Percentiles rank a stretch among this genome's conserved stretches.
phyloP scores from a whole-genome alignment of 2,113 vertebrate species.

The Hipposideros armiger region DNA sequence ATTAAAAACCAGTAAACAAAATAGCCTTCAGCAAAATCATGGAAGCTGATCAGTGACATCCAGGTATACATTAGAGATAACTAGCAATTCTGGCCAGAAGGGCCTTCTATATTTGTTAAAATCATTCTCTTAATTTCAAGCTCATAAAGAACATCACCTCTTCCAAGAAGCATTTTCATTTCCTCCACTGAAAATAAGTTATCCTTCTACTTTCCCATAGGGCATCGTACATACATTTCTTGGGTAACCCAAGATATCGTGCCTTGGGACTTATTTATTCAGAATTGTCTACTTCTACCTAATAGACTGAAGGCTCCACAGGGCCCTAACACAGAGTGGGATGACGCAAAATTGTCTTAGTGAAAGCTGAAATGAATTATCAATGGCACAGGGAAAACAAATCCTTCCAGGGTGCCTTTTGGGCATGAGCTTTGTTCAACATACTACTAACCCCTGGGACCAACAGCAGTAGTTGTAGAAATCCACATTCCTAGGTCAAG shows the following conservation, averaged over 20 bases:
- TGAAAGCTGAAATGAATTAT: constrained; percentile 1
- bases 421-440: background rate
- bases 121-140: constrained; percentile 19
- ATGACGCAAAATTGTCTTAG: constrained; percentile 1
- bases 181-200: constrained; percentile 53
- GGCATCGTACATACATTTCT: background rate
- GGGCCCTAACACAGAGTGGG: background rate
- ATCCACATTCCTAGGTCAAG: constrained; percentile 61
- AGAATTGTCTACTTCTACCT: constrained; percentile 1
- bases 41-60: background rate
- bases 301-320: constrained; percentile 15
- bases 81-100: background rate
- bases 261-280: background rate
- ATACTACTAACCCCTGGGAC: background rate
- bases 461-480: constrained; percentile 24
- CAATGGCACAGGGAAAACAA: constrained; percentile 6
- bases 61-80: background rate
- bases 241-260: background rate
- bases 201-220: constrained; percentile 22
- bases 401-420: background rate
- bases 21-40: background rate
- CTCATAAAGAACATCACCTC: constrained; percentile 52
- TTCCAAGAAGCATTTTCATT: constrained; percentile 40
- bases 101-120: constrained; percentile 2
- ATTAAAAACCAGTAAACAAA: constrained; percentile 33